Percentiles rank a stretch among this genome's conserved stretches.
Evolutionary conservation across 1,140 invertebrate species (phyloP).

Genomic region (Euura saliciscinereae): DNA sequence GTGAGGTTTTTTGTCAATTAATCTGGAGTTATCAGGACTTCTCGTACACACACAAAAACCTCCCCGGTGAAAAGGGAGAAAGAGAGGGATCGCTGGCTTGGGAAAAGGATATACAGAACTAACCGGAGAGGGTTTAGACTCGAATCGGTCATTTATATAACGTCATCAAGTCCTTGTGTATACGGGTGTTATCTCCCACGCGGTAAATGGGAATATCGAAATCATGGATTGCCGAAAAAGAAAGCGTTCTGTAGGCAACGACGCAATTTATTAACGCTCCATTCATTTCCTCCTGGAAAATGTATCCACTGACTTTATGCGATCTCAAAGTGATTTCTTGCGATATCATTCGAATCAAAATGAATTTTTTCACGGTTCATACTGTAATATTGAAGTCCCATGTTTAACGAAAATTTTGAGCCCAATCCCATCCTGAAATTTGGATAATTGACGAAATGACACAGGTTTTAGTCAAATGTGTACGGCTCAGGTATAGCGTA

Average conservation of each 20-base stretch:
- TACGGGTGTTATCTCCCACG: constrained; percentile 34
- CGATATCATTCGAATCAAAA: no score
- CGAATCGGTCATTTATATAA: constrained; percentile 39
- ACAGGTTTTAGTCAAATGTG: no score
- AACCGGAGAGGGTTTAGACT: not conserved
- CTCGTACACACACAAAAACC: not conserved
- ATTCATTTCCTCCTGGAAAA: not conserved
- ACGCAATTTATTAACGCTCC: no score
- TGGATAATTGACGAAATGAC: no score
- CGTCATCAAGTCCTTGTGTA: constrained; percentile 26
- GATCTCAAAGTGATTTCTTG: no score
- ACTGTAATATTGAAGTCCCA: no score
- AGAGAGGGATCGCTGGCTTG: not conserved
- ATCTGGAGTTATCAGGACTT: constrained; percentile 14
- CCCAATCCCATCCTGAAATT: no score
- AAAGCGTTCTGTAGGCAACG: no score
- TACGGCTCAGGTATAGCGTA: no score
- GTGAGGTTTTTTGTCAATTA: constrained; percentile 8
- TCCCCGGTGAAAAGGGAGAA: constrained; percentile 1
- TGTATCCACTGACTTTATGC: no score
- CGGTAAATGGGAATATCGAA: not conserved
- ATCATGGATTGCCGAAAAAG: not conserved
- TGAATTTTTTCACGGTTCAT: no score
- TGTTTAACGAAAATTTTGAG: no score
- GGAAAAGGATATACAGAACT: constrained; percentile 2